A percentile compares a stretch with the other conserved stretches of the same genome.
Conservation (phyloP, 1,140 invertebrate genomes). For the Acromyrmex echinatior region DNA sequence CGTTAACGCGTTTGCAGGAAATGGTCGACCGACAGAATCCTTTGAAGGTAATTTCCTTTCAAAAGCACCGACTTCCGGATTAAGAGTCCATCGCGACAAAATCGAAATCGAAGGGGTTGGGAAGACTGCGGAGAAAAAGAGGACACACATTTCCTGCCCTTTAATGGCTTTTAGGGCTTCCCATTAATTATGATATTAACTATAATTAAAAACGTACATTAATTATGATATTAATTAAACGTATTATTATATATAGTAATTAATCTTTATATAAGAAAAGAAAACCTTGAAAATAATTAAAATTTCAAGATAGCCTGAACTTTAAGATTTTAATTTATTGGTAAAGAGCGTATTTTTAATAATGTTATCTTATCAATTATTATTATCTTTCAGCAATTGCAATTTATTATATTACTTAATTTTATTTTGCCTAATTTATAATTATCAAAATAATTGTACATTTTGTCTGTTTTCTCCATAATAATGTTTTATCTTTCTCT, state of each 20-base stretch:
- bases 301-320: background rate
- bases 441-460: background rate
- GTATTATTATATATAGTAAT: background rate
- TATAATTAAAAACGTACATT: background rate
- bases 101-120: constrained; percentile 29
- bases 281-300: background rate
- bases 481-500: background rate
- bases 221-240: constrained; percentile 34
- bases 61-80: constrained; percentile 71
- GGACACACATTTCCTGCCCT: constrained; percentile 46
- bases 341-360: background rate
- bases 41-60: constrained; percentile 65
- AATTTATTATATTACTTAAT: background rate
- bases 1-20: constrained; percentile 53
- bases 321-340: background rate
- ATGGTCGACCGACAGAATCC: constrained; percentile 62
- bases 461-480: background rate
- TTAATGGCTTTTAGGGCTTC: constrained; percentile 33
- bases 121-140: background rate
- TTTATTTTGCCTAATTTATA: background rate
- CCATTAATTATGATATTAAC: constrained; percentile 26
- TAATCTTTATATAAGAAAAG: background rate
- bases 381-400: background rate
- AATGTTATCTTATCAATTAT: background rate
- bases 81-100: constrained; percentile 15